Base-by-base conservation (phyloP, 1,140 invertebrate genomes). In the Argopecten irradians region DNA sequence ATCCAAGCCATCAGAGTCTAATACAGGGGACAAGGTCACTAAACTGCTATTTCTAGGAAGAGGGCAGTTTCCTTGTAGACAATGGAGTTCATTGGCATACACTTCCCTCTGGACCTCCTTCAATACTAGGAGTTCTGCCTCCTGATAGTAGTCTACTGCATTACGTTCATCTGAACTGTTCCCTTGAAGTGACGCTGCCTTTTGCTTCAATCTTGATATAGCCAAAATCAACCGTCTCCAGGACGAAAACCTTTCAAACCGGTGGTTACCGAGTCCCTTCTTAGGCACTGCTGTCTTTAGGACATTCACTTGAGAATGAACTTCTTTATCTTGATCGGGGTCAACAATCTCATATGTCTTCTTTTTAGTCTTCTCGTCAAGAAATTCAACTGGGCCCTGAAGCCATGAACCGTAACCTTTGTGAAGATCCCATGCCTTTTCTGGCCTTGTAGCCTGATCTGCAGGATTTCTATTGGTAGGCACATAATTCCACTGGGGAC, bases 401-500 rank as follows among this genome's bases (percentile, higher is more conserved):
- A n/a, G n/a, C n/a, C n/a, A n/a, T n/a, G n/a, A n/a, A n/a, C n/a
- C n/a, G n/a, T n/a, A n/a, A n/a, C n/a, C n/a, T n/a, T n/a, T n/a
- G n/a, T n/a, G n/a, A n/a, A n/a, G n/a, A n/a, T n/a, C n/a, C n/a
- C n/a, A n/a, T n/a, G 86, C 86, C 7, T 19, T 33, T 1, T 71
- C 33, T 32, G 41, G 43, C 32, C 87, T 84, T 19, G 88, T 88
- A 8, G 39, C 89, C 1, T 22, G 16, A 39, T 90, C 88, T 9
- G 88, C 86, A 82, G 90, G 88, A 33, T 89, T 89, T 11, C 19
- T 0, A 71, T 82, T 82, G 16, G 88, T 87, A 35, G 82, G 13
- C 0, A 89, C 86, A 86, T 86, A 91, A 1, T 16, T 0, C 90
- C 89, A 91, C n/a, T 91, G 86, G 32, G 35, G 16, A 8, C 82